Base-by-base conservation (phyloP, 2,113 vertebrate genomes). In the Sisor rabdophorus region DNA sequence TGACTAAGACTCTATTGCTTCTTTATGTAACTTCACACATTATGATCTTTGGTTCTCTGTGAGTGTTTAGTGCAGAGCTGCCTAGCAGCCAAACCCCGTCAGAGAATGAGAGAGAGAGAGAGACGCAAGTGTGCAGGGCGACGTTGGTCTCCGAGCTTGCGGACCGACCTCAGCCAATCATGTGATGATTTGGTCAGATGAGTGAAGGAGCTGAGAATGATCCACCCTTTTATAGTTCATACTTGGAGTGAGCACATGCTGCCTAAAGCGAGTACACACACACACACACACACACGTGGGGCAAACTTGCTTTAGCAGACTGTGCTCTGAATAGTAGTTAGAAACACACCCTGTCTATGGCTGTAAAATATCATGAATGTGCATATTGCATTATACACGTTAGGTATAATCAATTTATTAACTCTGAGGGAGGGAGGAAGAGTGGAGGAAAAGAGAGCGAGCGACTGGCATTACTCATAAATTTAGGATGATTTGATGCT, bases 181-280 rank as follows among this genome's bases (percentile, higher is more conserved):
- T 36, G 61, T 61, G 28, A 67, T 78, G 48, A 74, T 30, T 68
- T 55, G 73, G 79, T 81, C 74, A 64, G 69, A 71, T 5, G 30
- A 74, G 64, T 36, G 22, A 36, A 22, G 72, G 58, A 24, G 75
- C 36, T 4, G 48, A 68, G 64, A 71, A 22, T 59, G 65, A 65
- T 71, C 60, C 26, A 58, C 36, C 73, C 75, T 55, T 68, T 78
- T 82, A 81, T 64, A 77, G 68, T 55, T 79, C 71, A 67, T 48
- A 83, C 81, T 69, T 20, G 36, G 52, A 11, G 28, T 52, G 60
- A 59, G 44, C 40, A 53, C 22, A 60, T 24, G 36, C 47, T 67
- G 61, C 50, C 73, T 76, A 32, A 30, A 67, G 77, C 78, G 20
- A 4, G 1, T 2, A 48, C 24, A 50, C 36, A 50, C 32, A 52